A percentile compares a stretch with the other conserved stretches of the same genome.
Conservation (phyloP, 2,797 vertebrate species). For the Rhinichthys osculus region DNA sequence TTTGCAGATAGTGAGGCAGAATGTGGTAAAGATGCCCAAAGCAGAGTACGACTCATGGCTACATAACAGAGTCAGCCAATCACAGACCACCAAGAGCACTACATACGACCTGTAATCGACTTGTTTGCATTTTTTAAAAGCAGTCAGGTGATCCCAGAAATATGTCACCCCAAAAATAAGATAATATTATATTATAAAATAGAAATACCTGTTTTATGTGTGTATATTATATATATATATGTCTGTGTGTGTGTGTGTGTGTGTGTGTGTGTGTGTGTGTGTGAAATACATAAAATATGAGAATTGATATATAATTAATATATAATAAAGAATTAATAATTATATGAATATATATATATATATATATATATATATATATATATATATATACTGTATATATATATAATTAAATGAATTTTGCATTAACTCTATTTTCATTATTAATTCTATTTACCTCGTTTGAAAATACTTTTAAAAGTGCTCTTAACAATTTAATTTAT, state of each 20-base stretch:
- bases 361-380: background rate
- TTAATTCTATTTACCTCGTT: background rate
- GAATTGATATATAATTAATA: background rate
- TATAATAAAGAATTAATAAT: too few species aligned
- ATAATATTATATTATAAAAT: background rate
- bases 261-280: too few species aligned
- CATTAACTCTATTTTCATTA: background rate
- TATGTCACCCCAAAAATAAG: background rate
- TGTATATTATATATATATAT: too few species aligned
- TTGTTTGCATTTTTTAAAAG: background rate
- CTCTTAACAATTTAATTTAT: background rate
- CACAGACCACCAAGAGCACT: slow-evolving; percentile 13
- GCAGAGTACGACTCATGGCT: slow-evolving; percentile 78
- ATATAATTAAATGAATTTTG: background rate
- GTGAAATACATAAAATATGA: background rate
- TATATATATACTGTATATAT: too few species aligned
- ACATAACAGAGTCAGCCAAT: slow-evolving; percentile 61
- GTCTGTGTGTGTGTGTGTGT: too few species aligned
- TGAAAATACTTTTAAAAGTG: background rate
- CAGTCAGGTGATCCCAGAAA: background rate
- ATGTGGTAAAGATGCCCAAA: slow-evolving; percentile 76
- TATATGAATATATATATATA: background rate
- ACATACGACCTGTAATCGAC: background rate
- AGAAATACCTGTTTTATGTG: too few species aligned
- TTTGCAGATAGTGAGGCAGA: slow-evolving; percentile 78